These are phyloP conservation scores for Acromyrmex charruanus DNA, from an alignment of 1,140 invertebrate genomes.

Conservation along the genomic window DNA sequence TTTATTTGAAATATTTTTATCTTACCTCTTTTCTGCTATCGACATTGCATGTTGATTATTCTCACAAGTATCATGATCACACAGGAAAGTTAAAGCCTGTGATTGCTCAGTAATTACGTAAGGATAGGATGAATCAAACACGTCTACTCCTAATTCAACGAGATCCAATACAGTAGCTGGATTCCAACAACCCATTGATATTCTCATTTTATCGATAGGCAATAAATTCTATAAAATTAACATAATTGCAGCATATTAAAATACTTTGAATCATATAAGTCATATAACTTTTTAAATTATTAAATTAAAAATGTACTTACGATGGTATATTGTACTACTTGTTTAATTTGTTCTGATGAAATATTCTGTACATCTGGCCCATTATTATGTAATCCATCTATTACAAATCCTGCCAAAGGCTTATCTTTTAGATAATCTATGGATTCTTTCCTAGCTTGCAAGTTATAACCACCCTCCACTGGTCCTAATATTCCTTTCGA, in stretches of 20 bases:
- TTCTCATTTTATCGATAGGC: constrained; percentile 89
- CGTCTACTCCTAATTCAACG: constrained; percentile 91
- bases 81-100: constrained; percentile 88
- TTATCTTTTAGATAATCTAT: constrained; percentile 89
- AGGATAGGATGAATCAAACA: constrained; percentile 93
- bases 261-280: constrained; percentile 9
- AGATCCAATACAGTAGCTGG: constrained; percentile 89
- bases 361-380: constrained; percentile 88
- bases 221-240: constrained; percentile 87
- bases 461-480: constrained; percentile 91
- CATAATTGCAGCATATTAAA: neutral
- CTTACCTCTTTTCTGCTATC: constrained; percentile 83
- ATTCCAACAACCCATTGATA: constrained; percentile 90
- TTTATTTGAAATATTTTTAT: neutral
- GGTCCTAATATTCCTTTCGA: constrained; percentile 89
- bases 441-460: constrained; percentile 87
- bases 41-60: constrained; percentile 81
- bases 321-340: constrained; percentile 88
- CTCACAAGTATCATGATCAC: constrained; percentile 76
- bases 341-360: constrained; percentile 87
- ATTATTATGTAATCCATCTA: constrained; percentile 93
- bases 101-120: constrained; percentile 88
- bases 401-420: constrained; percentile 89
- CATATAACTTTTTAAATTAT: constrained; percentile 53
- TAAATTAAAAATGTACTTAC: constrained; percentile 78